These are phyloP conservation scores for Himalopsyche tibetana DNA, from an alignment of 2,888 invertebrate genomes.

Conservation along the genomic window DNA sequence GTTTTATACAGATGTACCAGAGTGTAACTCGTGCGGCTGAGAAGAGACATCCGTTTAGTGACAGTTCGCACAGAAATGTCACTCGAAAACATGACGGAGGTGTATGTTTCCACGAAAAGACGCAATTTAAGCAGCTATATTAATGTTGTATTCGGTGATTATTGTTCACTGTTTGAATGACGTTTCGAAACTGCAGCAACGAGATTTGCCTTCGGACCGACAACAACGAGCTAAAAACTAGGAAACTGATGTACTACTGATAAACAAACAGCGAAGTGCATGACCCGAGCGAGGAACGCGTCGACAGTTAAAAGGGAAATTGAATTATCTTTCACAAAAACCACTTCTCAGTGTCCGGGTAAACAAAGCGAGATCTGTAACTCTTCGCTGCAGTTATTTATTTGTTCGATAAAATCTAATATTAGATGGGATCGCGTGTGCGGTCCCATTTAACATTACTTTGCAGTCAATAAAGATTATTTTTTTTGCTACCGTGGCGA, in stretches of 20 bases:
- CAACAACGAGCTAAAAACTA: not conserved
- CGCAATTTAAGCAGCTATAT: not conserved
- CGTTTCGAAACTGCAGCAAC: constrained; percentile 15
- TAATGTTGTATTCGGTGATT: not conserved
- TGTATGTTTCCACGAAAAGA: constrained; percentile 4
- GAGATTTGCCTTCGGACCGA: not conserved
- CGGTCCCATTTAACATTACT: not conserved
- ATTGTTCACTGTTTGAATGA: constrained; percentile 31
- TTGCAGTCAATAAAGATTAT: not conserved
- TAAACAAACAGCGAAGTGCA: constrained; percentile 25
- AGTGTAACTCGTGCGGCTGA: constrained; percentile 74
- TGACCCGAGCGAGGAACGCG: constrained; percentile 14
- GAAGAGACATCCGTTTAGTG: constrained; percentile 74
- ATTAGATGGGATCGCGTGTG: not conserved
- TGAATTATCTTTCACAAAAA: not conserved
- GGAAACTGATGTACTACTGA: constrained; percentile 5
- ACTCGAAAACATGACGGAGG: constrained; percentile 73
- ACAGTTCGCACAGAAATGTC: constrained; percentile 74
- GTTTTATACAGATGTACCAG: constrained; percentile 69
- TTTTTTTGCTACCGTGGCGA: not conserved
- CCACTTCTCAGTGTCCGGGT: not conserved
- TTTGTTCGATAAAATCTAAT: constrained; percentile 37
- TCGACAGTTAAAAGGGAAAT: constrained; percentile 1
- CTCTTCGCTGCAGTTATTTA: not conserved
- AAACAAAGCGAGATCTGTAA: not conserved